Base-by-base conservation (phyloP, 2,888 invertebrate genomes). In the Gnatocerus cornutus region DNA sequence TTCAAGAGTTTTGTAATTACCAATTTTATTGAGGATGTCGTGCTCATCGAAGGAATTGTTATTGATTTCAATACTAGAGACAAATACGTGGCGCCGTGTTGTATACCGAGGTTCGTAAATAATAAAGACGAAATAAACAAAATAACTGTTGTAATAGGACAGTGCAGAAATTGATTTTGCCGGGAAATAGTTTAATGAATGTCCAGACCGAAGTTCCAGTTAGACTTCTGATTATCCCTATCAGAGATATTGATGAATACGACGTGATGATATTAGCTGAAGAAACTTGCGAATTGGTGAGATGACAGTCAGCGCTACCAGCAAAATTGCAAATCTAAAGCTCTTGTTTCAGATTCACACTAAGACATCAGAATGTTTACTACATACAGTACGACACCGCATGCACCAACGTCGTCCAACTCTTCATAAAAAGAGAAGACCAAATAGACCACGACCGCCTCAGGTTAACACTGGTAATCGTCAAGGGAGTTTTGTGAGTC, bases 21-120 rank as follows among this genome's bases (percentile, higher is more conserved):
- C 53, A 87, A 88, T 41, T 80, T 89, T 73, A 87, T 88, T 82
- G 87, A 87, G 74, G 89, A 89, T 71, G 87, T 89, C 14, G 83
- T 89, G 1, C 79, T 89, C 1, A 79, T 90, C 10, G 88, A 89
- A 67, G 90, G 90, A 0, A 77, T 86, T 12, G 87, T 88, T 10
- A 86, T 86, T 69, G 88, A 89, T 63, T 82, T 85, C 72, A 85
- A 86, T 1, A 88, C 88, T 0, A 84, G 85, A 45, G 88, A 89
- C 66, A 79, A 86, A n/a, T 89, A 87, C 74, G 85, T 85, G 50
- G 89, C 89, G 0, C 90, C 90, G 0, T 84, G 86, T 58, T 88
- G 88, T 71, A 86, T 90, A 74, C 89, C 89, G 0, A 59, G 59
- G 56, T 43, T n/a, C 4, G 16, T 10, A 39, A 5, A n/a, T n/a